Evolutionary conservation across 2,113 vertebrate species (phyloP), one percentile per base, ranked within the genome.

Genomic region (Vidua macroura): DNA sequence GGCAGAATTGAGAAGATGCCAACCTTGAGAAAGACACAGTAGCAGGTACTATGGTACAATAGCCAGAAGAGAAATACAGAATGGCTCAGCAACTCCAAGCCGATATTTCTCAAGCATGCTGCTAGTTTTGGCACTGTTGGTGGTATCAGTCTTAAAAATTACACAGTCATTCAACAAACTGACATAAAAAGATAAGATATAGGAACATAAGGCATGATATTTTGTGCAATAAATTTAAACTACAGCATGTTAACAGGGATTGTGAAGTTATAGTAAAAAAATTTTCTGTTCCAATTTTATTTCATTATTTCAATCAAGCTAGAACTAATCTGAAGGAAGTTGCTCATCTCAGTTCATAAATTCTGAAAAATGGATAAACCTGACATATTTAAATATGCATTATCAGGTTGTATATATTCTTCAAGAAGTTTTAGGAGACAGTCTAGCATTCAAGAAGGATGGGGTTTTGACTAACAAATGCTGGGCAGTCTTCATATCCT

Each of bases 151-250:
- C 85, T 89, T 93, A 70, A 83, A 69, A 95, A 76, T 69, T 39
- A 76, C 18, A 52, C 15, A 76, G 39, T 33, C 19, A 25, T 89
- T 87, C 53, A 15, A 83, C 28, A 91, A 66, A 46, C 21, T 91
- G 66, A 95, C 81, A 75, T 66, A 35, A 91, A 83, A 89, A 88
- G 83, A 89, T 82, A 91, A 87, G 67, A 85, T 58, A 87, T 3
- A 48, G 55, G 35, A 94, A 87, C 72, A 62, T 31, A 60, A 83
- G 11, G n/a, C 33, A 84, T 46, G 35, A 67, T 88, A 88, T 74
- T 77, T 44, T 30, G 15, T 23, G 28, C 56, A 83, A 74, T 81
- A 83, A 77, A 70, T 88, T 83, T 74, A 63, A 86, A 56, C 17
- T 70, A 52, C 13, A 70, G 31, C 22, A 77, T 52, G 23, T 63